phyloP scores from a whole-genome alignment of 1,140 invertebrate species.

The Solenopsis invicta region DNA sequence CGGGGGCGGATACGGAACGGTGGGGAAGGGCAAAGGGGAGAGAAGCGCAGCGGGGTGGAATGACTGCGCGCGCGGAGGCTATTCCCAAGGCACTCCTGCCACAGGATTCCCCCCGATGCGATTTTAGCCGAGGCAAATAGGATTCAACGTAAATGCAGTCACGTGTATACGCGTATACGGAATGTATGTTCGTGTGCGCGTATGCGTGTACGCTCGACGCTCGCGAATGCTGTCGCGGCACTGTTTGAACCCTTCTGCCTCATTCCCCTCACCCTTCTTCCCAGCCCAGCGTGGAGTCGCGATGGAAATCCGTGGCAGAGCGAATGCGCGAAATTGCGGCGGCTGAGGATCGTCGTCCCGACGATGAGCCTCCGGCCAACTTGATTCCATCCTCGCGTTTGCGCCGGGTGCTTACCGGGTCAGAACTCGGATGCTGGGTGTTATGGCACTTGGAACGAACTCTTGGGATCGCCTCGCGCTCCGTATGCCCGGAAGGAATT shows the following conservation, averaged over 20 bases:
- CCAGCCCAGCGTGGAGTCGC: background rate
- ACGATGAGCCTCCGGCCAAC: conserved; percentile 64
- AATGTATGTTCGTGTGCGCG: background rate
- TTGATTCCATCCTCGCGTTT: conserved; percentile 67
- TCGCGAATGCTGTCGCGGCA: conserved; percentile 64
- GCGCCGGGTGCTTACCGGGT: conserved; percentile 61
- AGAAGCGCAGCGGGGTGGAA: conserved; percentile 55
- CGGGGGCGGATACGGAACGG: background rate
- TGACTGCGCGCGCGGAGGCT: conserved; percentile 65
- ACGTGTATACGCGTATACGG: conserved; percentile 27
- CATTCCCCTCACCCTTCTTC: background rate
- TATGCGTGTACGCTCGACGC: background rate
- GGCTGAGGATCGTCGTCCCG: conserved; percentile 51
- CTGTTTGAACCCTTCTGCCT: conserved; percentile 62
- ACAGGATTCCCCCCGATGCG: conserved; percentile 71
- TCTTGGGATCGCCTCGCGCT: conserved; percentile 34
- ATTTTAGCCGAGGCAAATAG: conserved; percentile 75
- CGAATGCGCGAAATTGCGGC: conserved; percentile 53
- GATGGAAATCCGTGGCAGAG: conserved; percentile 65
- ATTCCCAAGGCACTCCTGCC: conserved; percentile 75
- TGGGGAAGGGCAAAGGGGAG: background rate
- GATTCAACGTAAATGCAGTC: conserved; percentile 77
- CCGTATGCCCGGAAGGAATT: conserved; percentile 45
- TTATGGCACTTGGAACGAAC: conserved; percentile 67
- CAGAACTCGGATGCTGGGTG: conserved; percentile 52